Evolutionary conservation across 2,888 invertebrate genomes (phyloP).

Genomic region (Brassicogethes aeneus): DNA sequence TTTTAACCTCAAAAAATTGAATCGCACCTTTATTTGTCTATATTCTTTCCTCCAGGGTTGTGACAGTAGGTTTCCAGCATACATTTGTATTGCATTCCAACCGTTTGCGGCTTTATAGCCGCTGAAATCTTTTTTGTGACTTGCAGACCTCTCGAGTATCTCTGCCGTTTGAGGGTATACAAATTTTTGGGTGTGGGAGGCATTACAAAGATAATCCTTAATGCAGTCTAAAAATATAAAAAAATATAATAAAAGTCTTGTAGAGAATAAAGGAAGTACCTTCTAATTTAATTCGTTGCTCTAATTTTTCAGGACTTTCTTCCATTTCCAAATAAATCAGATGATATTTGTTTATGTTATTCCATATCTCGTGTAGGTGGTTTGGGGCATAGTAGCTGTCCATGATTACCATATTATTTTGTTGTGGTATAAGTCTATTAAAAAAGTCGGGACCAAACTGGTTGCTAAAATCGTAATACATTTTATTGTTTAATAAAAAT

Average conservation of each 20-base stretch:
- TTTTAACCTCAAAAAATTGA: too few relatives aligned
- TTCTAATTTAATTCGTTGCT: slow-evolving; percentile 68
- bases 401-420: slow-evolving; percentile 37
- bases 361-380: slow-evolving; percentile 58
- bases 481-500: too few relatives aligned
- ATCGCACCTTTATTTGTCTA: slow-evolving; percentile 68
- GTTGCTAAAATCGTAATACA: not conserved
- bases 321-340: slow-evolving; percentile 72
- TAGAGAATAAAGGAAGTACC: slow-evolving; percentile 41
- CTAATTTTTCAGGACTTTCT: slow-evolving; percentile 68
- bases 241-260: not conserved
- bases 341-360: slow-evolving; percentile 66
- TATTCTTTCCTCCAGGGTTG: slow-evolving; percentile 90
- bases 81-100: slow-evolving; percentile 76
- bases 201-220: slow-evolving; percentile 66
- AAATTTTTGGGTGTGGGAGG: slow-evolving; percentile 74
- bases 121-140: slow-evolving; percentile 63
- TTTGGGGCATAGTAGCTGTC: slow-evolving; percentile 43
- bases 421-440: not conserved
- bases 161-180: slow-evolving; percentile 64
- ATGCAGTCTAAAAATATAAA: slow-evolving; percentile 54
- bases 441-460: not conserved
- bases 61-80: slow-evolving; percentile 74
- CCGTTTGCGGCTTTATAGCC: slow-evolving; percentile 73
- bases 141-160: slow-evolving; percentile 65